Base-by-base conservation (phyloP, 2,888 invertebrate species). In the Cataglyphis albicans region DNA sequence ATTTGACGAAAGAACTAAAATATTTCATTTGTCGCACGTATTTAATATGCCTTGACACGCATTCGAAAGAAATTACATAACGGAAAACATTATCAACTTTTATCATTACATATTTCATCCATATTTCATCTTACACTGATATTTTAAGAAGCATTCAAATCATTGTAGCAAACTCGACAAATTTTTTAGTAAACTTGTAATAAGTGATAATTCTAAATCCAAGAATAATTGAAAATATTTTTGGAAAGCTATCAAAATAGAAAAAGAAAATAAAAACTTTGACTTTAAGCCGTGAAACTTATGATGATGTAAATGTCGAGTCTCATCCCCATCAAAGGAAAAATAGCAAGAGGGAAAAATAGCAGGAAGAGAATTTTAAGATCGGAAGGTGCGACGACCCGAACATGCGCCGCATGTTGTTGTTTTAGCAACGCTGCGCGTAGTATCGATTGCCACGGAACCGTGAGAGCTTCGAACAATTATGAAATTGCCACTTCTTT, bases 301-400 rank as follows among this genome's bases (percentile, higher is more conserved):
- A 44, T 4, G 41, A 48, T 48, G 18, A 92, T 93, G 91, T 91
- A 92, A 93, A 93, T 92, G 91, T 91, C 91, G 90, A 86, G 85
- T 86, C 91, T 90, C 90, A 90, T 91, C 88, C 90, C 88, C 90
- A 86, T 86, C 88, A 85, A 83, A 81, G 84, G 82, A 59, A 63
- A 87, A 81, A 86, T 64, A 82, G 38, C 75, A 75, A 61, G 84
- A n/a, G n/a, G n/a, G n/a, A n/a, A n/a, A n/a, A n/a, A n/a, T n/a
- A 75, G 63, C 63, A 57, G 78, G 67, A 83, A 83, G 83, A 84
- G 82, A 82, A 81, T 85, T 84, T 59, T 48, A 82, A 83, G 84
- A 87, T 85, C 86, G 89, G 85, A 90, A 89, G 88, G 90, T 89
- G 87, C 90, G 89, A 87, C 88, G 89, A 90, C 88, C 89, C 82